Percentiles rank a stretch among this genome's conserved stretches.
Evolutionary conservation across 1,140 invertebrate genomes (phyloP).

Genomic region (Sinella curviseta): DNA sequence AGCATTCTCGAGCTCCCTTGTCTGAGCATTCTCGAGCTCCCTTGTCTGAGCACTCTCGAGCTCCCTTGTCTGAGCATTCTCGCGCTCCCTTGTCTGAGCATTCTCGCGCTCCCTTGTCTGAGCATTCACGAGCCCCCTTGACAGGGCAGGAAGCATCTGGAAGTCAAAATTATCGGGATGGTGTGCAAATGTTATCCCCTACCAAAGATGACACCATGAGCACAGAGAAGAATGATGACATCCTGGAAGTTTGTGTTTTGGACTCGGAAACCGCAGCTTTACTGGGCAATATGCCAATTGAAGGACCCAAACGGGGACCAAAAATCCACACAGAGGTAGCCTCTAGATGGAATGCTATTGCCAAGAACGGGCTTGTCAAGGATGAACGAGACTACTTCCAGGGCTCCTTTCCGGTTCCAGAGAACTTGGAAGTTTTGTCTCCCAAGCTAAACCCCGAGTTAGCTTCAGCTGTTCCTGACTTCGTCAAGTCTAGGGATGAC

Average conservation of each 20-base stretch:
- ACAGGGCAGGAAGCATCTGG: too few species aligned
- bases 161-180: too few species aligned
- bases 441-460: not conserved
- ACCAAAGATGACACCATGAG: too few species aligned
- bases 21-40: too few species aligned
- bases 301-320: not conserved
- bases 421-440: not conserved
- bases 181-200: too few species aligned
- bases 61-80: too few species aligned
- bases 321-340: not conserved
- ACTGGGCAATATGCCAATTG: not conserved
- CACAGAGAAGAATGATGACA: not conserved
- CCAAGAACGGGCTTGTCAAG: not conserved
- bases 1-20: too few species aligned
- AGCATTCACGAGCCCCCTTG: too few species aligned
- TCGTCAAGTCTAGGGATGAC: not conserved
- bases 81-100: too few species aligned
- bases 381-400: not conserved
- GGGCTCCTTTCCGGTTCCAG: not conserved
- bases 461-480: not conserved
- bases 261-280: not conserved
- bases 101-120: too few species aligned
- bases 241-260: not conserved
- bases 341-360: not conserved
- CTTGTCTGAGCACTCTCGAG: too few species aligned